Base-by-base conservation (phyloP, 2,797 vertebrate species). In the Sebastes umbrosus region DNA sequence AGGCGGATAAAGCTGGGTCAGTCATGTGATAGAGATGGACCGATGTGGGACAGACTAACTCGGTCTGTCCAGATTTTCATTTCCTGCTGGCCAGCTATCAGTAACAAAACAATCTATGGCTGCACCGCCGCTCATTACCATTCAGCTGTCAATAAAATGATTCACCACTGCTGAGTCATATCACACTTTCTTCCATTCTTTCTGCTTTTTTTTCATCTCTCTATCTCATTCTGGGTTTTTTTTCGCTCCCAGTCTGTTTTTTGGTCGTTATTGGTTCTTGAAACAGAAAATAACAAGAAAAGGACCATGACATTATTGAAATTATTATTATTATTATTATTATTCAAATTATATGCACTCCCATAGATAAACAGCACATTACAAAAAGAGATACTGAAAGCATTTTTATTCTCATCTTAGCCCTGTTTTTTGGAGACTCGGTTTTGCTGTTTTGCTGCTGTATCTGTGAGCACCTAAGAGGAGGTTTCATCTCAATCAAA, bases 1-100 rank as follows among this genome's bases (percentile, higher is more conserved):
- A 10, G 32, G 22, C 73, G 66, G 46, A 60, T 69, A 52, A 67
- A 73, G 24, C 20, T 9, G 16, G 12, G 18, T 62, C 52, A 5
- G 57, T 65, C 73, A 65, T 50, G 73, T 62, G 73, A 54, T n/a
- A 39, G n/a, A 58, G 22, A 68, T 43, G 31, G 32, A 25, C 10
- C 0, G 36, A 32, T 50, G 6, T 16, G 18, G 55, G 29, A 52
- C 29, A 24, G 25, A 60, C 54, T 1, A 20, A 73, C 72, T 54
- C 69, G 0, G 6, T 46, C 63, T 31, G 3, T 46, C 20, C 54
- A 63, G 22, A 71, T 55, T 79, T 68, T 79, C 64, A 84, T 86
- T 80, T 81, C 77, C 77, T 81, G 67, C 36, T 60, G 31, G 52
- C 31, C 46, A 29, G 14, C 46, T 62, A 36, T 55, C 55, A 58